Evolutionary conservation across 2,113 vertebrate species (phyloP), one percentile per base, ranked within the genome.

Genomic region (Ceyx melanurus): DNA sequence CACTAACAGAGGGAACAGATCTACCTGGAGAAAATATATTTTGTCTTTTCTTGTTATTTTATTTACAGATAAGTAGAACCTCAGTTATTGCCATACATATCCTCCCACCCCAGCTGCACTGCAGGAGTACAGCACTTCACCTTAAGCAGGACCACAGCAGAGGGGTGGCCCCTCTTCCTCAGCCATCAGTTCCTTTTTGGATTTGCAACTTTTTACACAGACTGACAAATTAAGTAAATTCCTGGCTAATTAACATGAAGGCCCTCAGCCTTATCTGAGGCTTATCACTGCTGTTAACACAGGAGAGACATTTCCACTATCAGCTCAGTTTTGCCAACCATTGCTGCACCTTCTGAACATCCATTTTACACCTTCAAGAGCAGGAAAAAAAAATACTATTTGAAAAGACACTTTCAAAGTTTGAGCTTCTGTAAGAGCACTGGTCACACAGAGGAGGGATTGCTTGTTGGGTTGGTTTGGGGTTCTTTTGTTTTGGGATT

Each of bases 231-330:
- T 81, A 96, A 90, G 74, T 57, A 74, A 92, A 90, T 72, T 86
- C 82, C 70, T 86, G 23, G 35, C 56, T 77, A 88, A 90, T 88
- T 95, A 94, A 65, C 77, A 60, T 51, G 6, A 77, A 64, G 57
- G 74, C 80, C 90, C 86, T 57, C 66, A 88, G 70, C 66, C 73
- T 90, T 89, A 79, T 90, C 94, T 79, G 62, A 84, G 80, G 86
- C 37, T 93, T 94, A 84, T 90, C 86, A 65, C 66, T 74, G 46
- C 76, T 74, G 18, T 86, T 88, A 92, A 58, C 74, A 78, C n/a
- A 61, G 43, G 58, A 82, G 61, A 61, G 50, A 61, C 76, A 79
- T 61, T 88, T 43, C 57, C n/a, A 17, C 53, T 64, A 37, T 28
- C 61, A 92, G 15, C 48, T 68, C 45, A 42, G 19, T 60, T 65